Conservation (phyloP, 1,140 invertebrate species). For the Goniozus legneri region DNA sequence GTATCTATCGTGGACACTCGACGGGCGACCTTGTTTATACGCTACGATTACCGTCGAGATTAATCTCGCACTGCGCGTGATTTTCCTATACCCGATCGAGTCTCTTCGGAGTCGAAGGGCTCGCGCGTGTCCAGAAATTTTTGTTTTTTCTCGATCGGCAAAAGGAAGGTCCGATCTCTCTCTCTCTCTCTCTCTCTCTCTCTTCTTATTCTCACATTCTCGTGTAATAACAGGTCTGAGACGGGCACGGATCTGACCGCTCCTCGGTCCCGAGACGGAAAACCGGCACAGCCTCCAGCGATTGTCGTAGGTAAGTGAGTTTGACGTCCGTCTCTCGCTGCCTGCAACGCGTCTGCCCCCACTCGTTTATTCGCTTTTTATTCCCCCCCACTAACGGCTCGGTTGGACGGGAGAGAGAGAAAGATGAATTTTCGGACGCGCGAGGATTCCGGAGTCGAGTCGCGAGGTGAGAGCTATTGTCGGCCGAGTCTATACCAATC, state of each 20-base stretch:
- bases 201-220: conserved; percentile 36
- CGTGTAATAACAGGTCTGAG: conserved; percentile 34
- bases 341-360: background rate
- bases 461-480: background rate
- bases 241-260: background rate
- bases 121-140: no score
- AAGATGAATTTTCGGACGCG: no score
- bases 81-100: no score
- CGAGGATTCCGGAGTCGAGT: no score
- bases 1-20: no score
- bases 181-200: conserved; percentile 9
- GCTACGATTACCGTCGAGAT: no score
- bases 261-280: conserved; percentile 30
- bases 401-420: conserved; percentile 1
- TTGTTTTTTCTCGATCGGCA: conserved; percentile 32
- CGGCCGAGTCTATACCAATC: background rate
- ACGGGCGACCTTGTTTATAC: no score
- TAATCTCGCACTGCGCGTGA: no score
- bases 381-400: background rate
- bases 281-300: conserved; percentile 37
- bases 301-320: conserved; percentile 40
- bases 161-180: conserved; percentile 27
- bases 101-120: no score
- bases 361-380: background rate
- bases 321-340: conserved; percentile 16